Conservation (phyloP, 2,888 invertebrate genomes). For the Nomada fucata region DNA sequence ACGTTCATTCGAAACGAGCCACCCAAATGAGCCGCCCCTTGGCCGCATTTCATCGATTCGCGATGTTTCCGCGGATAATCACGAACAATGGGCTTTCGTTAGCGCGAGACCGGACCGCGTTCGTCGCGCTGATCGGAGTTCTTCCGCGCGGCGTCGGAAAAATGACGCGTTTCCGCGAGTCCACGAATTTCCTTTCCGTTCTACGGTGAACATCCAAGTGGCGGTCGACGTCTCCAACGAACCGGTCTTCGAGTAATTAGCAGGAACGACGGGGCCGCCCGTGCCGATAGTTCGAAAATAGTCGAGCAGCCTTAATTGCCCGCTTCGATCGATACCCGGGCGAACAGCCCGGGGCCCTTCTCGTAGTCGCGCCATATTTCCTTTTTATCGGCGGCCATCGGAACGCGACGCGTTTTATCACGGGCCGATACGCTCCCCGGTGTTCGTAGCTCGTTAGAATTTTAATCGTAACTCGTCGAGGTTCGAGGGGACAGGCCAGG, state of each 20-base stretch:
- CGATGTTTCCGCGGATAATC: neutral
- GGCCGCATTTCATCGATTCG: neutral
- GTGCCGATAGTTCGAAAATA: constrained; percentile 68
- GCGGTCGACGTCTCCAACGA: constrained; percentile 51
- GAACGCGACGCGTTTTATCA: constrained; percentile 51
- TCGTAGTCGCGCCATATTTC: constrained; percentile 64
- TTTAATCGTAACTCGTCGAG: constrained; percentile 55
- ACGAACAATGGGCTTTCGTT: constrained; percentile 12
- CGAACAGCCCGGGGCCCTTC: constrained; percentile 70
- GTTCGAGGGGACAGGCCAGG: constrained; percentile 16
- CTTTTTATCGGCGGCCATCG: constrained; percentile 57
- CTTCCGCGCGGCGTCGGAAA: neutral
- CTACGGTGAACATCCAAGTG: constrained; percentile 63
- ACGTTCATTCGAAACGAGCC: neutral
- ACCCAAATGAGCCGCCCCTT: too few species aligned
- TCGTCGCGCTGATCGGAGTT: constrained; percentile 19
- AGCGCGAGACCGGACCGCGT: neutral
- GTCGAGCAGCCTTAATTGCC: constrained; percentile 62
- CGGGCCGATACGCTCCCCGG: constrained; percentile 52
- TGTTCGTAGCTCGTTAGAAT: constrained; percentile 46
- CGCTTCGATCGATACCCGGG: constrained; percentile 68
- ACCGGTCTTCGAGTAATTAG: constrained; percentile 64
- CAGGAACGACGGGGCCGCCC: constrained; percentile 33
- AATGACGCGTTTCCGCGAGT: too few species aligned
- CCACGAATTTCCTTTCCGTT: constrained; percentile 56